Base-by-base conservation (phyloP, 1,140 invertebrate species). In the Papilio glaucus region DNA sequence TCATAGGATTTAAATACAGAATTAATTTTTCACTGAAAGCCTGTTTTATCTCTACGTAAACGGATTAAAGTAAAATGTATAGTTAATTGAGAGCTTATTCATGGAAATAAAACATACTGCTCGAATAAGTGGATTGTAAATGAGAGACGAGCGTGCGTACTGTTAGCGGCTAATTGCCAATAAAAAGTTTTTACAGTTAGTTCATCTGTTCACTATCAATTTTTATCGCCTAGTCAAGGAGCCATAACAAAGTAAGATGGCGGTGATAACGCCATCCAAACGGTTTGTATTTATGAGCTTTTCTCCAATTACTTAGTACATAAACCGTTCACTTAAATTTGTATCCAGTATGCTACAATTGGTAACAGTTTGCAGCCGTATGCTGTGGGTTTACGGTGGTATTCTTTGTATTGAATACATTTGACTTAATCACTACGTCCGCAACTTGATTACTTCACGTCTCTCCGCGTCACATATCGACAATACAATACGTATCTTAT, bases 171-270 rank as follows among this genome's bases (percentile, higher is more conserved):
- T 26, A 24, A 57, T 57, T 26, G 49, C 9, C 49, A 24, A 57
- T 57, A 57, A 57, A 57, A 24, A 21, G 3, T 3, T 57, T 57
- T 57, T 57, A 57, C 10, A 12, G 10, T 57, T 57, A 24, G 1
- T 26, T 57, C 49, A 57, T 57, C 49, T 57, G 49, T 57, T 57
- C 24, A 26, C 49, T 57, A 57, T 57, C 21, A 57, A 26, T 21
- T 57, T 57, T 57, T 57, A 57, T 57, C 10, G 21, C 24, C 49
- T 49, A 49, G 7, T 21, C 45, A 24, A 57, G 24, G 49, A 57
- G 24, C 49, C 24, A 57, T 57, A 57, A 57, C 18, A 57, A 24
- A 57, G 21, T 57, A 26, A 26, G 21, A 18, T 18, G 45, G 9
- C 18, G 49, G 49, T 24, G 18, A 26, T 57, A 57, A 10, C 4